Evolutionary conservation across 2,888 invertebrate species (phyloP).

Genomic region (Parnassius mnemosyne): DNA sequence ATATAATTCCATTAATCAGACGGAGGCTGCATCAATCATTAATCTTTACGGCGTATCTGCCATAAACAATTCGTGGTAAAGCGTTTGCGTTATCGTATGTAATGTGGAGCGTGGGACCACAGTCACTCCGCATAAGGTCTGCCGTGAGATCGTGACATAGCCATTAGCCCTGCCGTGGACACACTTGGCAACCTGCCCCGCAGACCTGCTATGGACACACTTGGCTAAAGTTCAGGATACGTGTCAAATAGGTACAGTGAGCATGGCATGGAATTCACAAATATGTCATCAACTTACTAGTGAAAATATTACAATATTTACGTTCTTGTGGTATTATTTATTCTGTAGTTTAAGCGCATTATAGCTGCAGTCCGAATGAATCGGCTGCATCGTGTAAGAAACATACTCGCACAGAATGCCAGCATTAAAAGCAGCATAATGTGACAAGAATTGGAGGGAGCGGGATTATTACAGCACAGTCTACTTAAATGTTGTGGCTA

Average conservation of each 20-base stretch:
- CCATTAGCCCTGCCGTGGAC: conserved; percentile 18
- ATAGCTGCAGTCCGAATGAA: too few species aligned
- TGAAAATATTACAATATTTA: too few species aligned
- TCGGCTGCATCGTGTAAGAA: too few species aligned
- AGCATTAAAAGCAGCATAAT: too few species aligned
- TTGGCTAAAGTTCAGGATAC: conserved; percentile 13
- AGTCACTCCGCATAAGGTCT: conserved; percentile 43
- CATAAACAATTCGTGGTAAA: conserved; percentile 12
- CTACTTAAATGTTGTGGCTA: too few species aligned
- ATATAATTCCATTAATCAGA: conserved; percentile 13
- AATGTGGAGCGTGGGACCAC: conserved; percentile 61
- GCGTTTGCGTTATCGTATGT: conserved; percentile 27
- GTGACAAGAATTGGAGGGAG: too few species aligned
- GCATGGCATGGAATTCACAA: too few species aligned
- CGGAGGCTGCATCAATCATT: conserved; percentile 1
- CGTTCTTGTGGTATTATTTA: too few species aligned
- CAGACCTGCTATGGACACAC: neutral
- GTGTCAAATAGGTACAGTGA: conserved; percentile 2
- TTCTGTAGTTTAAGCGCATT: too few species aligned
- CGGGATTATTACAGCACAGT: too few species aligned
- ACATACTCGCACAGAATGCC: too few species aligned
- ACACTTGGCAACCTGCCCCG: conserved; percentile 9
- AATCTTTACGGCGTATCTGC: conserved; percentile 8
- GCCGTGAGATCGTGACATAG: conserved; percentile 21
- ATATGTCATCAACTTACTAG: too few species aligned